These are phyloP conservation scores for Arremon brunneinucha DNA, from an alignment of 2,797 vertebrate genomes.

Conservation along the genomic window DNA sequence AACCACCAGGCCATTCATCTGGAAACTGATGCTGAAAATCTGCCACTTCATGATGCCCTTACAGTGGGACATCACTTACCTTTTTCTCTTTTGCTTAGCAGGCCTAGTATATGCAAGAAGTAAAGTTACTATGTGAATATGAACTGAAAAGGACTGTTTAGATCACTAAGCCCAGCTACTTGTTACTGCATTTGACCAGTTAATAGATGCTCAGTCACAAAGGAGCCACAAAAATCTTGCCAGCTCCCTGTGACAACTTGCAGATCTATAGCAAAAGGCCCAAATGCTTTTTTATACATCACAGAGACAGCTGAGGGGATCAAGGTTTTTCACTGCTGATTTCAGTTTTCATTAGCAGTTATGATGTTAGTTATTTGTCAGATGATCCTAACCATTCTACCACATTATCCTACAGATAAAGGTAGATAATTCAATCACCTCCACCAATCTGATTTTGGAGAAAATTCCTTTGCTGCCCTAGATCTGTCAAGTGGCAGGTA, in stretches of 20 bases:
- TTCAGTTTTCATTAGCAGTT: not conserved
- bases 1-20: not conserved
- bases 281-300: accelerated
- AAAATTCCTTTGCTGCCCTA: not conserved
- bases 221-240: not conserved
- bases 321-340: not conserved
- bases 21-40: not conserved
- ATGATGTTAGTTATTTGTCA: not conserved
- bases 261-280: not conserved
- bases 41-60: not conserved
- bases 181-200: not conserved
- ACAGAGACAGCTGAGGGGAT: not conserved
- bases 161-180: not conserved
- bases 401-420: not conserved
- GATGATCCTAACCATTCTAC: not conserved
- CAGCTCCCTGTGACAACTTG: not conserved
- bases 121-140: not conserved
- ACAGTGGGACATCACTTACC: not conserved
- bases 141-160: not conserved
- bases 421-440: accelerated
- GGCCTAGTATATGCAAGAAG: not conserved
- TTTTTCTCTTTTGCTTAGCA: not conserved
- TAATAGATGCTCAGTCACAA: not conserved
- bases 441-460: not conserved
- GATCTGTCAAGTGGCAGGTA: not conserved